phyloP scores from a whole-genome alignment of 2,888 invertebrate species.

The Metopia argyrocephala region DNA sequence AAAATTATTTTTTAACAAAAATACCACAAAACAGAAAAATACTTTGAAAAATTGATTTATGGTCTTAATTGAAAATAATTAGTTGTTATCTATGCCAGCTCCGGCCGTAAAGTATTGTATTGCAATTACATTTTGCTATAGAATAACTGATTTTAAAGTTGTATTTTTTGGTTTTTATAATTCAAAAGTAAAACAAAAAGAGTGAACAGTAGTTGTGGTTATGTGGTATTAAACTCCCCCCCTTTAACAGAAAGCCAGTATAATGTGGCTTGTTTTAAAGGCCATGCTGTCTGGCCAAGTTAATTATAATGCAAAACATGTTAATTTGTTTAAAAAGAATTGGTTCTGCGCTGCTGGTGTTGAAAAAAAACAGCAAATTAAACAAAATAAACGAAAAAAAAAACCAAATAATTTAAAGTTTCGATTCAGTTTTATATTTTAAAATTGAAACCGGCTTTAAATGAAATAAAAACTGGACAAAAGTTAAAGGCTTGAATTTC shows the following conservation, averaged over 20 bases:
- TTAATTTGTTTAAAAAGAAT: constrained; percentile 58
- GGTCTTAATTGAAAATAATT: constrained; percentile 16
- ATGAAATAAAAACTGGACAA: constrained; percentile 45
- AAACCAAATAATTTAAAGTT: constrained; percentile 21
- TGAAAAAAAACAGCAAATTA: constrained; percentile 33
- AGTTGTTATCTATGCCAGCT: constrained; percentile 9
- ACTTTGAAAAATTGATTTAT: constrained; percentile 50
- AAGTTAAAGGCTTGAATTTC: constrained; percentile 19
- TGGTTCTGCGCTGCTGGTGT: constrained; percentile 68
- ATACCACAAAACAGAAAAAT: no score
- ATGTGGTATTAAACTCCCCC: constrained; percentile 10
- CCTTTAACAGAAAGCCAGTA: neutral
- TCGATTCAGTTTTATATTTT: constrained; percentile 3
- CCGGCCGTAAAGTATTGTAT: neutral
- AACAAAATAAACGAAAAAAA: neutral
- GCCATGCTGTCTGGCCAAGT: constrained; percentile 59
- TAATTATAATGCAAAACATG: constrained; percentile 71
- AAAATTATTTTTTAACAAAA: no score
- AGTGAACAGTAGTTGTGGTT: no score
- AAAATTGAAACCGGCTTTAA: constrained; percentile 23
- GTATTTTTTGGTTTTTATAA: neutral
- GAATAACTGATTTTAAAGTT: neutral
- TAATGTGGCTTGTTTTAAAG: no score
- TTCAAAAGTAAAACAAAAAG: neutral
- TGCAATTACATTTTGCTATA: constrained; percentile 11